Conservation (phyloP, 2,113 vertebrate species). For the Alaudala cheleensis region DNA sequence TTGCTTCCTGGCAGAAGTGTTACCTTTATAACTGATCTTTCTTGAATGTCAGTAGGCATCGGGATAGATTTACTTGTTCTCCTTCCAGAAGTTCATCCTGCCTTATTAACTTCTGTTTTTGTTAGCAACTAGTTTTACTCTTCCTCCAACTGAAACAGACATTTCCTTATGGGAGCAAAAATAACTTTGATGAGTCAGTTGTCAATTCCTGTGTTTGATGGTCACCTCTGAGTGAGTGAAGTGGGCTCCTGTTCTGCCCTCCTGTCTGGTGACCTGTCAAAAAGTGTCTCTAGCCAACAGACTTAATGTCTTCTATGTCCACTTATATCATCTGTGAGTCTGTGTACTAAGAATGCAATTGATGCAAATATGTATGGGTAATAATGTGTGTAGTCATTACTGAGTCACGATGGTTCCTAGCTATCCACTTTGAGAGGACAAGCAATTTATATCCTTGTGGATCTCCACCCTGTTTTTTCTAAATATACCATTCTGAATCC, state of each 20-base stretch:
- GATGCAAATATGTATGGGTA: not conserved
- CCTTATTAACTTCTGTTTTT: not conserved
- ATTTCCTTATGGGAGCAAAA: not conserved
- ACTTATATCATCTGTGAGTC: accelerated
- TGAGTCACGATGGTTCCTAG: not conserved
- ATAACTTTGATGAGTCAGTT: not conserved
- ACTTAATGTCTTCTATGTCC: not conserved
- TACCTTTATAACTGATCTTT: not conserved
- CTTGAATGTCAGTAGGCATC: not conserved
- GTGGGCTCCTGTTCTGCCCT: not conserved
- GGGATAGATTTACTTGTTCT: not conserved
- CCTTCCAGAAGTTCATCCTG: not conserved
- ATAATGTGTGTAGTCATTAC: not conserved
- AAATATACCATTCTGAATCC: not conserved
- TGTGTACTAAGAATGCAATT: not conserved
- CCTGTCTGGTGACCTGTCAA: not conserved
- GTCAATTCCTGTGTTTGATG: not conserved
- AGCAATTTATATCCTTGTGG: not conserved
- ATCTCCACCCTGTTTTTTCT: not conserved
- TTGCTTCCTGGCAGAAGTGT: not conserved
- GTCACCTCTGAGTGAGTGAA: not conserved
- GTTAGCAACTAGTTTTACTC: not conserved
- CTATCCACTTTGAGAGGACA: not conserved
- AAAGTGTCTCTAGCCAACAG: not conserved
- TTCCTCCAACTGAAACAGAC: not conserved